Evolutionary conservation across 2,888 invertebrate genomes (phyloP).

Genomic region (Phytoseiulus persimilis): DNA sequence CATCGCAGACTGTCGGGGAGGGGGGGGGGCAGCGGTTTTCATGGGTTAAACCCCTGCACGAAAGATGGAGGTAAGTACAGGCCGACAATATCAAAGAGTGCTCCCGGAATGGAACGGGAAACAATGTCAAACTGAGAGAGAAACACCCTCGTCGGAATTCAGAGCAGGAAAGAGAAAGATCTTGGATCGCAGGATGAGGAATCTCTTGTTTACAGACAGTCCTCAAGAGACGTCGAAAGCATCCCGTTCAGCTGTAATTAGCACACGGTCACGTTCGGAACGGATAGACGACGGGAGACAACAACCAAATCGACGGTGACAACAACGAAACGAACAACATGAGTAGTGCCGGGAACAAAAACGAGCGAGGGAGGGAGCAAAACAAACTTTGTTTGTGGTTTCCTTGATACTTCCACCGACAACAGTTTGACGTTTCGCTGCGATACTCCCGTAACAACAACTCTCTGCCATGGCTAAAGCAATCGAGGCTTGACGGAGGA

Average conservation of each 20-base stretch:
- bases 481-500: not conserved
- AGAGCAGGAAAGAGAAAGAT: not conserved
- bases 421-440: too few relatives aligned
- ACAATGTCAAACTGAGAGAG: too few relatives aligned
- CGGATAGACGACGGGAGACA: not conserved
- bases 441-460: too few relatives aligned
- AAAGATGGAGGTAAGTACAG: too few relatives aligned
- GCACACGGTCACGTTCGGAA: not conserved
- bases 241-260: not conserved
- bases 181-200: not conserved
- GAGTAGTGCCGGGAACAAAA: not conserved
- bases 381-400: not conserved
- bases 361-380: not conserved
- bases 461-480: too few relatives aligned
- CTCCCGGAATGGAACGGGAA: too few relatives aligned
- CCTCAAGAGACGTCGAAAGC: not conserved
- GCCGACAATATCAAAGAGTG: too few relatives aligned
- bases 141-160: too few relatives aligned
- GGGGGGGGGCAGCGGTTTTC: too few relatives aligned
- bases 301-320: not conserved
- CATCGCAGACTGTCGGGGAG: too few relatives aligned
- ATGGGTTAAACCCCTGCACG: too few relatives aligned
- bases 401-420: not conserved
- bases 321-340: not conserved
- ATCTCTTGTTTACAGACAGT: not conserved